Conservation (phyloP, 2,888 invertebrate genomes). For the Erebia epiphron region DNA sequence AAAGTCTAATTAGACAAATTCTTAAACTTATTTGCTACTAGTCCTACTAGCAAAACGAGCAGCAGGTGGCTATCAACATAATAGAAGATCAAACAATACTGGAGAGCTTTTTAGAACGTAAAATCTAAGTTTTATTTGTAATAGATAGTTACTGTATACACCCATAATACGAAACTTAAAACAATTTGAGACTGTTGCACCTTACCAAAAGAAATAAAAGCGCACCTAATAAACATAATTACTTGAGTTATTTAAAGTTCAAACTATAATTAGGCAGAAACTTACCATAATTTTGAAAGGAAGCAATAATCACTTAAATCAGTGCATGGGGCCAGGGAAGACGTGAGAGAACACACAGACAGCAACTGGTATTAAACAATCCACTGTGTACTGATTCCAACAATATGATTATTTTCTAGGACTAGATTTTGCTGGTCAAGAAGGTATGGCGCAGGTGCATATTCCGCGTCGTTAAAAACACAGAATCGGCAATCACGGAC, state of each 20-base stretch:
- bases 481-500: slow-evolving; percentile 1
- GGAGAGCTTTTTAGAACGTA: not conserved
- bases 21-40: not conserved
- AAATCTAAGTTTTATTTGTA: not conserved
- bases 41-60: not conserved
- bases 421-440: slow-evolving; percentile 1
- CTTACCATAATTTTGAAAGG: slow-evolving; percentile 27
- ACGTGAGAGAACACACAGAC: slow-evolving; percentile 9
- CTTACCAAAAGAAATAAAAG: not conserved
- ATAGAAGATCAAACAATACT: not conserved
- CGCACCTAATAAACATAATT: too few species aligned
- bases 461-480: slow-evolving; percentile 2
- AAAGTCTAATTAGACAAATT: not conserved
- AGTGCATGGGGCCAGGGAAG: slow-evolving; percentile 19
- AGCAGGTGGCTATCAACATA: not conserved
- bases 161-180: not conserved
- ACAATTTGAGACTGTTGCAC: not conserved
- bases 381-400: not conserved
- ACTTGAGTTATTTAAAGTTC: not conserved
- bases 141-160: not conserved
- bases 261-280: not conserved
- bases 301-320: slow-evolving; percentile 25
- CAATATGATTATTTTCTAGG: not conserved
- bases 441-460: slow-evolving; percentile 19
- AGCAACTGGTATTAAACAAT: slow-evolving; percentile 5